Evolutionary conservation across 2,113 vertebrate genomes (phyloP).

Genomic region (Dinomys branickii): DNA sequence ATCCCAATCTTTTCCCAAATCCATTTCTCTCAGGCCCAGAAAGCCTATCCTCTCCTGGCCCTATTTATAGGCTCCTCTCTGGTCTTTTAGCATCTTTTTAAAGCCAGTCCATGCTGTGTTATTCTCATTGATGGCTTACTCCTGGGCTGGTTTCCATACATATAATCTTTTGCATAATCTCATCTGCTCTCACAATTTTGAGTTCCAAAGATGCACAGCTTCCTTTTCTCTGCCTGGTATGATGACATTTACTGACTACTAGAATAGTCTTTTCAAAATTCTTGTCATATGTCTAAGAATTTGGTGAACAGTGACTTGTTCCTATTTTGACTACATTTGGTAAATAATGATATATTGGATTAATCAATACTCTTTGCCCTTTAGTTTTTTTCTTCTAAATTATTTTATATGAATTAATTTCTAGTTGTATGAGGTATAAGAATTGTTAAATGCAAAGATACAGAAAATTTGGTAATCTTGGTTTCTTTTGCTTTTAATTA

Average conservation of each 20-base stretch:
- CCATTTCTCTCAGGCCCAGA: background rate
- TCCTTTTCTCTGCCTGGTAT: slow-evolving; percentile 40
- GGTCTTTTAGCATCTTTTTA: slow-evolving; percentile 1
- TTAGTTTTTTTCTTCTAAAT: slow-evolving; percentile 18
- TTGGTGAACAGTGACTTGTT: background rate
- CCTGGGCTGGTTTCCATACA: background rate
- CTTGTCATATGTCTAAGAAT: slow-evolving; percentile 45
- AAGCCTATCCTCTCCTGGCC: background rate
- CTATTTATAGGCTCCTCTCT: background rate
- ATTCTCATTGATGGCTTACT: background rate
- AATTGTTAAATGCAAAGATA: slow-evolving; percentile 1
- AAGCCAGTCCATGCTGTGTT: background rate
- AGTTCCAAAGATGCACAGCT: slow-evolving; percentile 21
- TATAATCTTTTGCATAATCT: slow-evolving; percentile 51
- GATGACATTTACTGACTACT: slow-evolving; percentile 15
- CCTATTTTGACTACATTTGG: background rate
- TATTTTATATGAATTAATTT: slow-evolving; percentile 37
- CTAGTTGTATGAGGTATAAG: background rate
- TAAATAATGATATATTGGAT: background rate
- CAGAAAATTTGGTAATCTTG: background rate
- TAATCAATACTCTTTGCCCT: slow-evolving; percentile 9
- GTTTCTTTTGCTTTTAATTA: slow-evolving; percentile 44
- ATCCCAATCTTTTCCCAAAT: background rate
- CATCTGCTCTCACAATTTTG: slow-evolving; percentile 45
- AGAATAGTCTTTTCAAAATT: slow-evolving; percentile 60